Evolutionary conservation across 2,113 vertebrate genomes (phyloP).

Genomic region (Zeus faber): DNA sequence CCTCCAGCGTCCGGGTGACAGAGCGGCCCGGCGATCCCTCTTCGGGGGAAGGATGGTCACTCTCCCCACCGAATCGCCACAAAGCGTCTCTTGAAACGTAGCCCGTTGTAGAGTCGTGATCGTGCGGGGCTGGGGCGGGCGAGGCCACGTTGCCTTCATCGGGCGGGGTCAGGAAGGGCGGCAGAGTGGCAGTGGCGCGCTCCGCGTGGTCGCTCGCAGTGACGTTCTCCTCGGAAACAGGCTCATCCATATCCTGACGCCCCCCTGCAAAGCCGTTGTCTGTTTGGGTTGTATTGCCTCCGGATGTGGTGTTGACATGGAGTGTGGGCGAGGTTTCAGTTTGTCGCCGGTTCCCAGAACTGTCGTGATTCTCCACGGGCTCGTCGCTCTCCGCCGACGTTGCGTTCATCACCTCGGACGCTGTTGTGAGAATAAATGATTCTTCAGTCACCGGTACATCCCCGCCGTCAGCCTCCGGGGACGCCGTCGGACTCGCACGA

Average conservation of each 20-base stretch:
- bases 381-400: no score
- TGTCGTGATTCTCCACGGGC: slow-evolving; percentile 7
- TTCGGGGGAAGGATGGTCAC: not conserved
- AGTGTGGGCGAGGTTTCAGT: not conserved
- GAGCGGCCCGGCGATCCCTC: not conserved
- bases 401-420: not conserved
- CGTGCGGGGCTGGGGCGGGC: no score
- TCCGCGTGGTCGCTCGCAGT: slow-evolving; percentile 10
- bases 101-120: no score
- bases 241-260: slow-evolving; percentile 8
- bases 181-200: slow-evolving; percentile 4
- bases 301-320: slow-evolving; percentile 10
- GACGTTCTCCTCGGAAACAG: slow-evolving; percentile 28
- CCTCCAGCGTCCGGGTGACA: not conserved
- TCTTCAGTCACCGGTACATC: slow-evolving; percentile 11
- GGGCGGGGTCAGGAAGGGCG: no score
- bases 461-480: not conserved
- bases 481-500: not conserved
- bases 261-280: slow-evolving; percentile 7
- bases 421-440: not conserved
- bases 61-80: no score
- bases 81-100: no score
- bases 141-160: no score
- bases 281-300: slow-evolving; percentile 8
- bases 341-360: slow-evolving; percentile 2